Conservation (phyloP, 1,140 invertebrate species). For the Apocrypta bakeri region DNA sequence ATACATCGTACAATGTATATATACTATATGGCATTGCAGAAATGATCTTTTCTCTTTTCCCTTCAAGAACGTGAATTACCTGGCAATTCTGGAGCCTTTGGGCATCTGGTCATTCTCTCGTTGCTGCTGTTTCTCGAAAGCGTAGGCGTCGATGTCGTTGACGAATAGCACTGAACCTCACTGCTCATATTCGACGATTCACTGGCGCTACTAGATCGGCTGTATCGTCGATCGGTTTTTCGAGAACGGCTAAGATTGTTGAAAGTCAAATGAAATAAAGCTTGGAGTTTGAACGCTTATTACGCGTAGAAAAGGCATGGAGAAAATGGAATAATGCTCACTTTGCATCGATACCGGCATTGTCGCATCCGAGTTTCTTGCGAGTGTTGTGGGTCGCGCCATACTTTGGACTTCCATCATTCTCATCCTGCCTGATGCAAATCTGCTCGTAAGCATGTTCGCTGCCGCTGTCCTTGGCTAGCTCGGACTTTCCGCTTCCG, state of each 20-base stretch:
- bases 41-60: too few species aligned
- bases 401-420: conserved; percentile 31
- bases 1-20: too few species aligned
- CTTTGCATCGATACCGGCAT: conserved; percentile 61
- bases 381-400: conserved; percentile 61
- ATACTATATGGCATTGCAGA: too few species aligned
- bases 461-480: conserved; percentile 64
- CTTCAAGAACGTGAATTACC: too few species aligned
- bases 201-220: conserved; percentile 71
- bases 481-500: conserved; percentile 65
- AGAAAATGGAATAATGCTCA: conserved; percentile 38
- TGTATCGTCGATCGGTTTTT: conserved; percentile 67
- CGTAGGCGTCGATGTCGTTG: conserved; percentile 70
- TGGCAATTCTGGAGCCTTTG: conserved; percentile 61
- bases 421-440: conserved; percentile 66
- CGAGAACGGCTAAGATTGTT: conserved; percentile 68
- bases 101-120: conserved; percentile 65
- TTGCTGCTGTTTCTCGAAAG: conserved; percentile 70
- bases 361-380: conserved; percentile 64
- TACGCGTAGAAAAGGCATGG: too few species aligned
- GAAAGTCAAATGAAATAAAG: too few species aligned
- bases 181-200: conserved; percentile 72
- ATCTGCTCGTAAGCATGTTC: conserved; percentile 74
- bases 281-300: conserved; percentile 43
- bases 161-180: conserved; percentile 71